Percentiles rank a stretch among this genome's conserved stretches.
These are phyloP conservation scores for Scaptomyza parva DNA, from an alignment of 2,888 invertebrate genomes.

Conservation along the genomic window DNA sequence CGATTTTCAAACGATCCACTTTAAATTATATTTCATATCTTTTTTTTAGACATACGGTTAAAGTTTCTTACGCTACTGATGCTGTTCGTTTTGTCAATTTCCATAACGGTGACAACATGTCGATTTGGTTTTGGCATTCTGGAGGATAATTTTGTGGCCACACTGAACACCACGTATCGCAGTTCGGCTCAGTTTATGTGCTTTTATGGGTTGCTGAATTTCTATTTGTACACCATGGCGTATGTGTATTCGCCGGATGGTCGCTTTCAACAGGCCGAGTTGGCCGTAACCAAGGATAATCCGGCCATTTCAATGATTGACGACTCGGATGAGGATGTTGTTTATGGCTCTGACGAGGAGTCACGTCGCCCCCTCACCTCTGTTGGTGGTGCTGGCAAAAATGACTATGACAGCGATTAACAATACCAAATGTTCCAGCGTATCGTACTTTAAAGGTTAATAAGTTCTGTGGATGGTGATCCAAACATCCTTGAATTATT, in stretches of 20 bases:
- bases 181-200: conserved; percentile 98
- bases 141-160: conserved; percentile 97
- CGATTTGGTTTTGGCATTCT: conserved; percentile 95
- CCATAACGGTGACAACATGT: conserved; percentile 90
- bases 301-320: conserved; percentile 99
- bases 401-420: conserved; percentile 90
- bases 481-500: conserved; percentile 32
- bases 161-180: conserved; percentile 93
- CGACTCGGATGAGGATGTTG: conserved; percentile 98
- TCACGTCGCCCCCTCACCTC: conserved; percentile 92
- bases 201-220: conserved; percentile 96
- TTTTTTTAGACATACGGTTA: conserved; percentile 91
- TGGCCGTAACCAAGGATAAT: conserved; percentile 97
- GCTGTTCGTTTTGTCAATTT: conserved; percentile 91
- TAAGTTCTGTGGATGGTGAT: conserved; percentile 51
- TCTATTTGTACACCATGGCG: conserved; percentile 96
- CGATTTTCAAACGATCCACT: not conserved
- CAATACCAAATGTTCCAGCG: conserved; percentile 6
- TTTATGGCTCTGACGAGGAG: conserved; percentile 96
- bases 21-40: accelerated
- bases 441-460: conserved; percentile 47
- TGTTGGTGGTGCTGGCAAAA: conserved; percentile 86
- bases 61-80: conserved; percentile 95
- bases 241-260: conserved; percentile 96
- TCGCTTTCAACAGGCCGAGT: conserved; percentile 92